These are phyloP conservation scores for Syngnathus floridae DNA, from an alignment of 2,113 vertebrate species.

Conservation along the genomic window DNA sequence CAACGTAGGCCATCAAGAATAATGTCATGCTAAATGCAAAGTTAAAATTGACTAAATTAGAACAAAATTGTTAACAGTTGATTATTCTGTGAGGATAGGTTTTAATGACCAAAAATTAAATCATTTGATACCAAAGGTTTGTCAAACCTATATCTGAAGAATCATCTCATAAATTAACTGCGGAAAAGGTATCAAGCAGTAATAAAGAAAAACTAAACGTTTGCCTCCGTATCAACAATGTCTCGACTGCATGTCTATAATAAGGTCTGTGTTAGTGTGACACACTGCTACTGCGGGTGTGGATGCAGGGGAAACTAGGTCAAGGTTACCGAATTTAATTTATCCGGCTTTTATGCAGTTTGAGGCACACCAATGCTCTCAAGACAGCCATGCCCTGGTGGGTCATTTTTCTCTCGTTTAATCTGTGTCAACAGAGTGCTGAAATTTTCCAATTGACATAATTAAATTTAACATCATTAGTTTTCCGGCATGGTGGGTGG, in stretches of 20 bases:
- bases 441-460: slow-evolving; percentile 2
- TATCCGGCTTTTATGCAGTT: slow-evolving; percentile 26
- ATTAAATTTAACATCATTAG: neutral
- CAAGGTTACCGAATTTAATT: slow-evolving; percentile 57
- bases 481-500: neutral
- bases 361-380: slow-evolving; percentile 33
- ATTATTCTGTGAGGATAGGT: too few relatives aligned
- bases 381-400: slow-evolving; percentile 10
- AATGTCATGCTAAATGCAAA: slow-evolving; percentile 6
- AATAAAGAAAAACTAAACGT: slow-evolving; percentile 2
- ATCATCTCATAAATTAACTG: too few relatives aligned
- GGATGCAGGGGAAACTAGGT: slow-evolving; percentile 57
- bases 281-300: slow-evolving; percentile 14
- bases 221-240: slow-evolving; percentile 27
- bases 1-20: slow-evolving; percentile 3
- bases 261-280: slow-evolving; percentile 43
- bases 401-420: slow-evolving; percentile 21
- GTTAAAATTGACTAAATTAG: neutral
- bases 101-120: too few relatives aligned
- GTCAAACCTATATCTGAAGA: too few relatives aligned
- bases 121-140: too few relatives aligned
- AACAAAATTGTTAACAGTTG: too few relatives aligned
- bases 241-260: slow-evolving; percentile 29
- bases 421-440: slow-evolving; percentile 39
- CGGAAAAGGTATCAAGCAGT: too few relatives aligned